Conservation (phyloP, 2,888 invertebrate species). For the Brachyopa scutellaris region DNA sequence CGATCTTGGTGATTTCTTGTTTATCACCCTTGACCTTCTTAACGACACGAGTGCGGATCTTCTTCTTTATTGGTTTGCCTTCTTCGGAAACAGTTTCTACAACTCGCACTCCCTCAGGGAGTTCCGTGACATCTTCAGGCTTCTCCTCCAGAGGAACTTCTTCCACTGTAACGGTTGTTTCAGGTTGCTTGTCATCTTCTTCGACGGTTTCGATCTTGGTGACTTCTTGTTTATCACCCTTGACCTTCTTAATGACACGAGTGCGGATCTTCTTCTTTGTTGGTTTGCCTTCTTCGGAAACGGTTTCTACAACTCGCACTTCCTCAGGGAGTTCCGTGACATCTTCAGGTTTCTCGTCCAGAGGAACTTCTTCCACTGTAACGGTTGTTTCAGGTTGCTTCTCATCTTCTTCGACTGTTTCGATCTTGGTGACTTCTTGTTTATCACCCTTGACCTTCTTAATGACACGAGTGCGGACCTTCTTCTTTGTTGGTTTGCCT, state of each 20-base stretch:
- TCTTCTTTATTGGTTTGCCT: slow-evolving; percentile 75
- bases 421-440: slow-evolving; percentile 78
- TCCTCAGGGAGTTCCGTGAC: slow-evolving; percentile 75
- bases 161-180: slow-evolving; percentile 75
- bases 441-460: slow-evolving; percentile 74
- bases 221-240: slow-evolving; percentile 75
- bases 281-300: slow-evolving; percentile 77
- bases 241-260: slow-evolving; percentile 72
- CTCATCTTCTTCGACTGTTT: slow-evolving; percentile 77
- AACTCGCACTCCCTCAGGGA: slow-evolving; percentile 77
- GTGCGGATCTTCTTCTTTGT: slow-evolving; percentile 74
- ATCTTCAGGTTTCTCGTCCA: slow-evolving; percentile 74
- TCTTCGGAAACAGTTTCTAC: slow-evolving; percentile 51
- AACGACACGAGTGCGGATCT: slow-evolving; percentile 76
- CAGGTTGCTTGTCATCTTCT: slow-evolving; percentile 79
- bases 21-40: slow-evolving; percentile 76
- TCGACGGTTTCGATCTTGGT: slow-evolving; percentile 77
- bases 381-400: slow-evolving; percentile 77
- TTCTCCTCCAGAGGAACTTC: slow-evolving; percentile 73
- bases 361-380: slow-evolving; percentile 66
- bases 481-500: slow-evolving; percentile 75
- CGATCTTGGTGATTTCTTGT: slow-evolving; percentile 76
- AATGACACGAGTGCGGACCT: slow-evolving; percentile 73
- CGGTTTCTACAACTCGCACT: slow-evolving; percentile 80
- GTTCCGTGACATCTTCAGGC: slow-evolving; percentile 76